Base-by-base conservation (phyloP, 2,113 vertebrate genomes). In the Tychaedon coryphoeus region DNA sequence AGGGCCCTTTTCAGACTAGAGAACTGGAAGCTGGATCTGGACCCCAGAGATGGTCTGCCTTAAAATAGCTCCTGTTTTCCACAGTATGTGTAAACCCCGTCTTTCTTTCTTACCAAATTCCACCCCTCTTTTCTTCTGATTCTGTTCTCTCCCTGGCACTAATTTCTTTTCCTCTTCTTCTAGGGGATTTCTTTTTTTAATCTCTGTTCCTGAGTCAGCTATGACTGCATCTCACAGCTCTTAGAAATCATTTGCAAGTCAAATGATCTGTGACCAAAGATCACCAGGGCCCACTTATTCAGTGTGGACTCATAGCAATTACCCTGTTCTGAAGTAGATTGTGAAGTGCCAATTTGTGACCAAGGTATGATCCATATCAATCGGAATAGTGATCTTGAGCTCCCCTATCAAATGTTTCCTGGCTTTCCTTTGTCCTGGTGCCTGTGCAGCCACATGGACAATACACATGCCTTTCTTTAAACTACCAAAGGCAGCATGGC, bases 101-200 rank as follows among this genome's bases (percentile, higher is more conserved):
- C 15, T 80, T 70, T 14, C 57, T 74, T 60, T 69, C 19, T 60
- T 85, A 10, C 9, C 75, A 33, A 86, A 2, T 67, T 48, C 34
- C 7, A 0, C 29, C 6, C 0, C 8, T 14, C 0, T 4, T n/a
- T 8, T 48, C 12, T 58, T 25, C 16, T 40, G 28, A 18, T 80
- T 83, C 67, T 71, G 11, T 16, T 81, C 33, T 90, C 22, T 90
- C 25, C 14, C 15, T 67, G 60, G 19, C 28, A 43, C 10, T 75
- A 65, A 31, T 75, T 78, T 71, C 19, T 81, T 75, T 69, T 83
- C 16, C 4, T 85, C 36, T 75, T 29, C 19, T 73, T 69, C 36
- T 24, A 19, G 25, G 70, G 50, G 26, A 42, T 87, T 93, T 82
- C 29, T 70, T 11, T 48, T 87, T 83, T 88, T 40, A 1, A 9